Percentiles rank a stretch among this genome's conserved stretches.
Conservation (phyloP, 2,797 vertebrate species). For the Gymnoscopelus braueri region DNA sequence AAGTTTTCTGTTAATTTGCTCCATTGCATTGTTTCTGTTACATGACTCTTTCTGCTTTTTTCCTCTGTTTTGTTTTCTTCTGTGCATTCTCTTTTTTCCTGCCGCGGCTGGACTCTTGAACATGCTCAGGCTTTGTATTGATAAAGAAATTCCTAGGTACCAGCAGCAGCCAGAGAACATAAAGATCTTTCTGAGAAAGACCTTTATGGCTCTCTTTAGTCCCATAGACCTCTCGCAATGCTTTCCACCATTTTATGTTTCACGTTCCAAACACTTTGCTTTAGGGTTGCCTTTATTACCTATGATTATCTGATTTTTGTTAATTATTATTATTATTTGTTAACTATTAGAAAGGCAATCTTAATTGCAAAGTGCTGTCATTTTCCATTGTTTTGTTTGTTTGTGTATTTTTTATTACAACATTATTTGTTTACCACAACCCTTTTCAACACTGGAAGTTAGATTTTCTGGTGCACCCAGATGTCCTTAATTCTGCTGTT, state of each 20-base stretch:
- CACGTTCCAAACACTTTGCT: slow-evolving; percentile 41
- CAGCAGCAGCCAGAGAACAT: slow-evolving; percentile 77
- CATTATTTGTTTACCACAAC: slow-evolving; percentile 2
- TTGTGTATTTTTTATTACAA: slow-evolving; percentile 32
- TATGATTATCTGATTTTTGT: background rate
- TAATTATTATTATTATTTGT: background rate
- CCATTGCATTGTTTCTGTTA: slow-evolving; percentile 70
- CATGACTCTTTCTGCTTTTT: slow-evolving; percentile 76
- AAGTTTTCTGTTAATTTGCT: slow-evolving; percentile 56
- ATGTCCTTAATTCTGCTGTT: slow-evolving; percentile 44
- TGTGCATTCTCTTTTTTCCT: slow-evolving; percentile 70
- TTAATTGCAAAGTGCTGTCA: slow-evolving; percentile 42
- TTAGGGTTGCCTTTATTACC: slow-evolving; percentile 46
- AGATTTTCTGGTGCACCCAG: slow-evolving; percentile 28
- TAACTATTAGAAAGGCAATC: slow-evolving; percentile 33
- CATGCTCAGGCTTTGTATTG: slow-evolving; percentile 96
- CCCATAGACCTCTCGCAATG: slow-evolving; percentile 55
- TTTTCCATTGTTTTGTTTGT: slow-evolving; percentile 10
- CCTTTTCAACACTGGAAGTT: slow-evolving; percentile 7
- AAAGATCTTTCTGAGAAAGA: slow-evolving; percentile 78
- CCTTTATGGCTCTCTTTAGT: slow-evolving; percentile 72
- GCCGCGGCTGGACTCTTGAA: slow-evolving; percentile 86
- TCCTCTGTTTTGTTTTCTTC: slow-evolving; percentile 57
- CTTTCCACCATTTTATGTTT: slow-evolving; percentile 35
- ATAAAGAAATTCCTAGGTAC: slow-evolving; percentile 99